A percentile compares a stretch with the other conserved stretches of the same genome.
Evolutionary conservation across 2,888 invertebrate species (phyloP).

Genomic region (Branchipolynoe longqiensis): DNA sequence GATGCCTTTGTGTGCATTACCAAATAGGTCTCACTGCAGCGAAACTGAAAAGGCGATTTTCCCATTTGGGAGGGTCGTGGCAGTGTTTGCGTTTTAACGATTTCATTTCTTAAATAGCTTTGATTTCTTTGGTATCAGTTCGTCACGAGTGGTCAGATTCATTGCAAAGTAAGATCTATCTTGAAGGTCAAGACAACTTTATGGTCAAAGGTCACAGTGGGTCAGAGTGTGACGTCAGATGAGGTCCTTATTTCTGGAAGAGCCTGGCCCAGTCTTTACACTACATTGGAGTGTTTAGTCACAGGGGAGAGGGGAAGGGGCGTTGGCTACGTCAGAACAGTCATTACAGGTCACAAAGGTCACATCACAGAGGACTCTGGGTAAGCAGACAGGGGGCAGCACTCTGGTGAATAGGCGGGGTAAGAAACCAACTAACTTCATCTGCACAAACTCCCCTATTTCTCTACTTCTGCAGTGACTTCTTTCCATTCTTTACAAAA

Average conservation of each 20-base stretch:
- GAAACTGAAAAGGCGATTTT: background rate
- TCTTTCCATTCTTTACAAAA: background rate
- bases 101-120: conserved; percentile 1
- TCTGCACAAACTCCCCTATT: conserved; percentile 27
- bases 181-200: conserved; percentile 43
- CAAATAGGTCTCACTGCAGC: background rate
- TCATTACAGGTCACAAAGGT: background rate
- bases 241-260: conserved; percentile 31
- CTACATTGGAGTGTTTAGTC: conserved; percentile 18
- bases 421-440: background rate
- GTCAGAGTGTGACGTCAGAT: conserved; percentile 17
- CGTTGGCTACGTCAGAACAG: too few species aligned
- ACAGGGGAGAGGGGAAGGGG: too few species aligned
- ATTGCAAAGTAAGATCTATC: conserved; percentile 32
- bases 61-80: conserved; percentile 6
- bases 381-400: background rate
- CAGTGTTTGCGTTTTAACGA: conserved; percentile 8
- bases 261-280: conserved; percentile 26
- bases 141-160: conserved; percentile 17
- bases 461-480: background rate
- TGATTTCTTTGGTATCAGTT: background rate
- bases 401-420: background rate
- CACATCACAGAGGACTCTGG: conserved; percentile 14
- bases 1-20: background rate
- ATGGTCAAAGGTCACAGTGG: conserved; percentile 47